A percentile compares a stretch with the other conserved stretches of the same genome.
These are phyloP conservation scores for Rhogogaster chlorosoma DNA, from an alignment of 2,888 invertebrate genomes.

Conservation along the genomic window DNA sequence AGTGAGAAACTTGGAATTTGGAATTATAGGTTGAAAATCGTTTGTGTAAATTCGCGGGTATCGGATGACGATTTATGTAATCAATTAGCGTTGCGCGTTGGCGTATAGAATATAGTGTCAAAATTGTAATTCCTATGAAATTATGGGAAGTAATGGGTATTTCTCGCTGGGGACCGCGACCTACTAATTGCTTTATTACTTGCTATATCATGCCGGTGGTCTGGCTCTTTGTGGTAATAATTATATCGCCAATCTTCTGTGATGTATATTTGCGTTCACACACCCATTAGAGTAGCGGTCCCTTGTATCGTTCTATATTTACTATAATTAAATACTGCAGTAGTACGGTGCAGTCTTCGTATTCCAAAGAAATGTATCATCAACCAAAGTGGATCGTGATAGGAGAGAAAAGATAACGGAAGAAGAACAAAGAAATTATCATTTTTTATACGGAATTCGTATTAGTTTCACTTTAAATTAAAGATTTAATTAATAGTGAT, in stretches of 20 bases:
- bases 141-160: background rate
- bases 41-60: background rate
- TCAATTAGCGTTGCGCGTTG: background rate
- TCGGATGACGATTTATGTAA: constrained; percentile 23
- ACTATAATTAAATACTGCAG: background rate
- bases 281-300: background rate
- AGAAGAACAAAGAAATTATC: background rate
- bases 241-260: background rate
- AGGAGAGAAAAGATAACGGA: background rate
- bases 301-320: background rate
- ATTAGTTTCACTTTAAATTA: too few species aligned
- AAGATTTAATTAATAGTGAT: too few species aligned
- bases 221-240: background rate
- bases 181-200: constrained; percentile 23
- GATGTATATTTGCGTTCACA: background rate
- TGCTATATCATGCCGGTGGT: background rate
- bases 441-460: too few species aligned
- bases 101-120: background rate
- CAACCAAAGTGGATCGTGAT: background rate
- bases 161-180: background rate
- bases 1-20: background rate
- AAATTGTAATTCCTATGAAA: background rate
- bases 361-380: background rate
- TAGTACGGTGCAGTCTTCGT: background rate
- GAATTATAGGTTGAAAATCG: background rate